Evolutionary conservation across 2,888 invertebrate genomes (phyloP).

Genomic region (Macrophya annulata): DNA sequence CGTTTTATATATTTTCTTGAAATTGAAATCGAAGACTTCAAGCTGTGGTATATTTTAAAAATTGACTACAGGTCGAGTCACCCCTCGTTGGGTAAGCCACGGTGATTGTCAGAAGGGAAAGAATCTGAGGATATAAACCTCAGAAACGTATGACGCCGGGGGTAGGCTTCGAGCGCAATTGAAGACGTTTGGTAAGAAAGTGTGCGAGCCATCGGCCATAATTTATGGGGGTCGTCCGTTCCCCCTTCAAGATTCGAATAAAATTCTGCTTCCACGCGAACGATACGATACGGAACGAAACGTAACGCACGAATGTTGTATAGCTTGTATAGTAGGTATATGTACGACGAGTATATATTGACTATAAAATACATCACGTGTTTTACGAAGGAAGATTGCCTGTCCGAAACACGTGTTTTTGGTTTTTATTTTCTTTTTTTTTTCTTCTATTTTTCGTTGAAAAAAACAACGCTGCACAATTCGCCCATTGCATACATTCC

Average conservation of each 20-base stretch:
- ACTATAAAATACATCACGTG: conserved; percentile 61
- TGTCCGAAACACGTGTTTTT: conserved; percentile 65
- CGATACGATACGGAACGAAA: not conserved
- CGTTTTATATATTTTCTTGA: not conserved
- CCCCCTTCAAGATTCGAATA: conserved; percentile 36
- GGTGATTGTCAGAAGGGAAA: conserved; percentile 1
- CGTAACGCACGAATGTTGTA: not conserved
- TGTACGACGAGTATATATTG: conserved; percentile 31
- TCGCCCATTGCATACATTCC: conserved; percentile 14
- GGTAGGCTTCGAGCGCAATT: conserved; percentile 24
- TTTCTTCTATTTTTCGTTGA: not conserved
- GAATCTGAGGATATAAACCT: conserved; percentile 36
- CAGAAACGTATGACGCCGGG: conserved; percentile 28
- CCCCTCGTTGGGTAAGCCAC: conserved; percentile 19
- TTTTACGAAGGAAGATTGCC: conserved; percentile 66
- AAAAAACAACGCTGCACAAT: conserved; percentile 19
- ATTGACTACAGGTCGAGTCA: conserved; percentile 1
- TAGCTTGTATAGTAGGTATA: not conserved
- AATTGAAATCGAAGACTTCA: not conserved
- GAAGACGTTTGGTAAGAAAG: conserved; percentile 44
- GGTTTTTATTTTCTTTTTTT: not conserved
- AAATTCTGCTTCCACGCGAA: conserved; percentile 20
- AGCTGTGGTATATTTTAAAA: not conserved
- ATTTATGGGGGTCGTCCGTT: conserved; percentile 37
- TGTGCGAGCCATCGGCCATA: conserved; percentile 26